Percentiles rank a stretch among this genome's conserved stretches.
Evolutionary conservation across 1,140 invertebrate genomes (phyloP).

Genomic region (Drosophila mauritiana): DNA sequence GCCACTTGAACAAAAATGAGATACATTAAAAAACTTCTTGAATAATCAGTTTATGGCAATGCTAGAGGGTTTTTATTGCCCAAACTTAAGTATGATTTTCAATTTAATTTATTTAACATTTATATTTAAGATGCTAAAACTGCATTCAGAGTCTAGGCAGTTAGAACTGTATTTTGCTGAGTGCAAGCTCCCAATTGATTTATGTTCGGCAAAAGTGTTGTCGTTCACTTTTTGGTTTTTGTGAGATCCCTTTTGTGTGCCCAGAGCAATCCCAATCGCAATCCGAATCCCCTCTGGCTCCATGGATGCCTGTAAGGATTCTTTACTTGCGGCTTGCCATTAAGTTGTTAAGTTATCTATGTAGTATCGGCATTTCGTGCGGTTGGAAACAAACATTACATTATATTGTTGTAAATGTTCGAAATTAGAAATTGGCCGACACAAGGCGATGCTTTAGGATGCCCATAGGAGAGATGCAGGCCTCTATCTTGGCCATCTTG

Average conservation of each 20-base stretch:
- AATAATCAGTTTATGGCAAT: not conserved
- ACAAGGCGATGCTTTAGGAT: constrained; percentile 20
- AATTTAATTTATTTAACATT: too few species aligned
- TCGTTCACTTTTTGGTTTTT: constrained; percentile 59
- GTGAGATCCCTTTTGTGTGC: constrained; percentile 26
- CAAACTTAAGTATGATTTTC: too few species aligned
- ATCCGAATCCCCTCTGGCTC: constrained; percentile 13
- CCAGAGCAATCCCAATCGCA: constrained; percentile 1
- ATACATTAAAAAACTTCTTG: not conserved
- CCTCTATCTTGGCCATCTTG: constrained; percentile 29
- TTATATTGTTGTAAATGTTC: constrained; percentile 73
- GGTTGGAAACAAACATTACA: constrained; percentile 72
- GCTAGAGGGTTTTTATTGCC: not conserved
- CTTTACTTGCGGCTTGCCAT: constrained; percentile 70
- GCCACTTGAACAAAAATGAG: not conserved
- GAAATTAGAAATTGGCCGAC: constrained; percentile 72
- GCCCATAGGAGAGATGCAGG: not conserved
- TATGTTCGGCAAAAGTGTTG: constrained; percentile 58
- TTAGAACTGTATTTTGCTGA: not conserved
- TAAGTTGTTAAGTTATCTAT: constrained; percentile 81
- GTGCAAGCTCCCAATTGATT: constrained; percentile 53
- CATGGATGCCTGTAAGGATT: constrained; percentile 51
- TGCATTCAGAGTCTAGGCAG: too few species aligned
- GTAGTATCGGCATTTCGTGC: constrained; percentile 69
- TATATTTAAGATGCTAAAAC: too few species aligned